A percentile compares a stretch with the other conserved stretches of the same genome.
These are phyloP conservation scores for Saccopteryx bilineata DNA, from an alignment of 2,113 vertebrate species.

Conservation along the genomic window DNA sequence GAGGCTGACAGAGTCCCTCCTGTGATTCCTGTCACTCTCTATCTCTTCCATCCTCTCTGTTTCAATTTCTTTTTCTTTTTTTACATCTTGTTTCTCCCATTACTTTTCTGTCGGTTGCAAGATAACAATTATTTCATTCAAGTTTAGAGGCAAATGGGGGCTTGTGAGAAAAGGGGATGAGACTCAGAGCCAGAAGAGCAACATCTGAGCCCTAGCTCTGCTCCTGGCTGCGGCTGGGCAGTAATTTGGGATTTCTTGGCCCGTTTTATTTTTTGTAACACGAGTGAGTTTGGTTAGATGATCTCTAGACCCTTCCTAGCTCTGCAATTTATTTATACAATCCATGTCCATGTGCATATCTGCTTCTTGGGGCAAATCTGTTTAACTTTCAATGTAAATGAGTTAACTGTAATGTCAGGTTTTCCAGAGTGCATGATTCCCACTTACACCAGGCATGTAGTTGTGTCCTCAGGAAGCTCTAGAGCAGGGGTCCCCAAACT, in stretches of 20 bases:
- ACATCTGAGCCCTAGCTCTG: neutral
- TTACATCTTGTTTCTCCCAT: conserved; percentile 41
- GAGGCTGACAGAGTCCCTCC: neutral
- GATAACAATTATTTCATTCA: conserved; percentile 70
- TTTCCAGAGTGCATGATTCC: conserved; percentile 1
- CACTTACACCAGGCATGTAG: neutral
- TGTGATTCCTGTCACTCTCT: conserved; percentile 40
- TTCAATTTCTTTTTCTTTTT: conserved; percentile 67
- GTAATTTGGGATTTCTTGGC: neutral
- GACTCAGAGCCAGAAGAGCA: too few relatives aligned
- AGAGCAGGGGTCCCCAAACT: too few relatives aligned
- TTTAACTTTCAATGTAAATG: conserved; percentile 39
- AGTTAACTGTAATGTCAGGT: neutral
- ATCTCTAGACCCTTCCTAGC: neutral
- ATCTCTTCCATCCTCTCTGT: conserved; percentile 63
- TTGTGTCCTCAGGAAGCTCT: neutral
- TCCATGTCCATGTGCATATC: conserved; percentile 29
- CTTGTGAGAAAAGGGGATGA: neutral
- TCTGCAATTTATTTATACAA: neutral
- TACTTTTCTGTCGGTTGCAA: conserved; percentile 61
- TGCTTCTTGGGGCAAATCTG: conserved; percentile 55
- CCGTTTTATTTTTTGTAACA: neutral
- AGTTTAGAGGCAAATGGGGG: neutral
- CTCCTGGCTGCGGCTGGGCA: accelerated
- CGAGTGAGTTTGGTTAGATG: neutral